Conservation (phyloP, 92 coral and sea anemone species). For the Palythoa grandis region DNA sequence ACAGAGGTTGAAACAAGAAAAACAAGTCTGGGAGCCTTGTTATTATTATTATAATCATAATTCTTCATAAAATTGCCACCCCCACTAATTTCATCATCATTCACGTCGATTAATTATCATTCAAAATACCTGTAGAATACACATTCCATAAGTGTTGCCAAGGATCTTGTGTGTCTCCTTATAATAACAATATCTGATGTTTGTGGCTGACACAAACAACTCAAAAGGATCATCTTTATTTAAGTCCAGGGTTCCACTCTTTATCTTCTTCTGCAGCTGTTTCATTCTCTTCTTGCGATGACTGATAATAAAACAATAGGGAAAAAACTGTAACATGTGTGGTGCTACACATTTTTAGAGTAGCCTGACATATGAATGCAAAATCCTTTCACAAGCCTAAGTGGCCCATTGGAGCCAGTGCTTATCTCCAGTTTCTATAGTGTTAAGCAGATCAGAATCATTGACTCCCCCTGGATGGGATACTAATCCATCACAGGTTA, state of each 20-base stretch:
- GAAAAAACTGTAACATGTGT: no score
- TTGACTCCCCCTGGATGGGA: no score
- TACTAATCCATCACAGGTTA: no score
- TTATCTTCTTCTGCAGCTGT: slow-evolving; percentile 93
- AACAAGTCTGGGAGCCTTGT: no score
- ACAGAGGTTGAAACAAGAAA: no score
- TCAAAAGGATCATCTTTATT: slow-evolving; percentile 97
- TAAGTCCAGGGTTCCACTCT: slow-evolving; percentile 92
- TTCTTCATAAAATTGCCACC: no score
- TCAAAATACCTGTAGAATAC: slow-evolving; percentile 78
- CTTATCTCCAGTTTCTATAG: no score
- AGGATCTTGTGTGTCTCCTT: slow-evolving; percentile 98
- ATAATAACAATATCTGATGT: slow-evolving; percentile 95
- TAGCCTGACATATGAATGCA: neutral
- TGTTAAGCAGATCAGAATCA: no score
- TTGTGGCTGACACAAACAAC: slow-evolving; percentile 90
- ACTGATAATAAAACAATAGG: slow-evolving; percentile 31
- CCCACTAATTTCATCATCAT: no score
- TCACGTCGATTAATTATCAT: neutral
- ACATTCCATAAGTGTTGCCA: slow-evolving; percentile 99
- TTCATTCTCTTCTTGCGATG: slow-evolving; percentile 98
- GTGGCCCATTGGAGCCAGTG: no score
- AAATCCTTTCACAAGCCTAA: neutral
- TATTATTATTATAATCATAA: no score
- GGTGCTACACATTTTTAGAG: no score